phyloP scores from a whole-genome alignment of 2,888 invertebrate genomes.

The Amphipoea lucens region DNA sequence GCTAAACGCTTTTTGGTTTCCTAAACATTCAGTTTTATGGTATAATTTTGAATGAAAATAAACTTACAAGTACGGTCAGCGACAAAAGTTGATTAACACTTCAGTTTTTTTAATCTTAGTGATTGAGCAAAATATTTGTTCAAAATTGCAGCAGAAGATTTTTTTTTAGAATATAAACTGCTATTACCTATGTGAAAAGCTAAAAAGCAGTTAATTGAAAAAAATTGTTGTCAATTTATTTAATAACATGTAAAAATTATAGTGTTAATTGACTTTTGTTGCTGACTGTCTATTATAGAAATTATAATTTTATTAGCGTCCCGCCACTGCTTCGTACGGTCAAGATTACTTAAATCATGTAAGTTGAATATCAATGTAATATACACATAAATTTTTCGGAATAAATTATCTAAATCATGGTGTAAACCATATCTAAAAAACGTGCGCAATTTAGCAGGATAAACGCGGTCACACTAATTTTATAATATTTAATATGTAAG shows the following conservation, averaged over 20 bases:
- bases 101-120: no score
- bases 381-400: not conserved
- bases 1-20: slow-evolving; percentile 21
- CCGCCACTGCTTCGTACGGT: not conserved
- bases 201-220: no score
- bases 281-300: not conserved
- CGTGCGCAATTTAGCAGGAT: not conserved
- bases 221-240: no score
- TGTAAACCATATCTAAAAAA: not conserved
- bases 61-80: not conserved
- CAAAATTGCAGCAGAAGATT: no score
- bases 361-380: not conserved
- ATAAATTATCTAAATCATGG: not conserved
- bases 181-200: no score
- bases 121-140: no score
- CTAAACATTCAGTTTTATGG: slow-evolving; percentile 4
- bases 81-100: no score
- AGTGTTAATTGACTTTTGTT: no score
- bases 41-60: not conserved
- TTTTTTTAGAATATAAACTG: no score
- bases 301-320: not conserved
- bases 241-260: no score
- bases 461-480: not conserved
- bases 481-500: no score
- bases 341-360: not conserved